Evolutionary conservation across 1,140 invertebrate species (phyloP), one percentile per base, ranked within the genome.

Genomic region (Brachionus angularis): DNA sequence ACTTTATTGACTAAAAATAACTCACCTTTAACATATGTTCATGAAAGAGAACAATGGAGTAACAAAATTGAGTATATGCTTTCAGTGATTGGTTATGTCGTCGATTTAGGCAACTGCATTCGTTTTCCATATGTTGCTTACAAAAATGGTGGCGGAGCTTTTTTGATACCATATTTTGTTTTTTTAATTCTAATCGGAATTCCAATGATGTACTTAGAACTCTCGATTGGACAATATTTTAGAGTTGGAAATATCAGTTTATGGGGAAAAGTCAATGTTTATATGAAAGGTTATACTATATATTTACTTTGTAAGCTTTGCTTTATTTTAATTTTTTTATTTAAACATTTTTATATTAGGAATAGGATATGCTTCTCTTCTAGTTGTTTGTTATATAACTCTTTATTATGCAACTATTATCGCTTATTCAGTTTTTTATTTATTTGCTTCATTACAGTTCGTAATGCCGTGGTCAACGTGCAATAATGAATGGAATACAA

Each of bases 341-440:
- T 39, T 39, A 39, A 7, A 7, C 14, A 7, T 39, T 39, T 14
- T 7, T 39, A 7, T 14, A 14, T 39, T 39, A 88, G 95, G 78
- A 52, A 78, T 79, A 23, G 78, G 78, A 8, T 77, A 75, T 62
- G 75, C 78, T 3, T 74, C 73, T 4, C 72, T 77, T 4, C 73
- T 79, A 10, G 77, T 79, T 27, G 76, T 78, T 4, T 78, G 77
- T 52, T 73, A 77, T 14, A 42, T 58, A 3, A 52, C 46, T 16
- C 91, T 90, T 23, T 95, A 96, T 80, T 95, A 95, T 80, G 93
- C 91, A 80, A 90, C 96, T 49, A 93, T 97, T 77, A 91, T 96
- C 77, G 89, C 91, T 10, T 95, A 93, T 86, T 87, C 89, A n/a
- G 86, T 95, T 73, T 93, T 91, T 80, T 96, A 95, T 79, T 88